Evolutionary conservation across 2,888 invertebrate species (phyloP).

Genomic region (Ormyrus nitidulus): DNA sequence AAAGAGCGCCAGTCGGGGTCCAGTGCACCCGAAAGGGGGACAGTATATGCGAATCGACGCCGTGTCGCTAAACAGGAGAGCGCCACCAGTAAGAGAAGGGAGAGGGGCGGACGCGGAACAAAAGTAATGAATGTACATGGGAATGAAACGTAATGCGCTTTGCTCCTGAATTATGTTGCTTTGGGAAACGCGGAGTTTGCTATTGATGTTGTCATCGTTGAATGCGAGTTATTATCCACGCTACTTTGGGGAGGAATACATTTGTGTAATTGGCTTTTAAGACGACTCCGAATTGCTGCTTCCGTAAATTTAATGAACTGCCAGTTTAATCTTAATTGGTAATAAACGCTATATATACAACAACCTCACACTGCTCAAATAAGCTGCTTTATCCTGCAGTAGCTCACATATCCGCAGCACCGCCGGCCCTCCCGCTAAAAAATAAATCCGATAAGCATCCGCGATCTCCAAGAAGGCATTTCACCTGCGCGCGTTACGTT

Average conservation of each 20-base stretch:
- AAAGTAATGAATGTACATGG: slow-evolving; percentile 1
- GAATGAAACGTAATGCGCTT: neutral
- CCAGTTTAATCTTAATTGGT: too few species aligned
- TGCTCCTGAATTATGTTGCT: neutral
- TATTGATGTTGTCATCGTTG: too few species aligned
- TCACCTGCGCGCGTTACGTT: neutral
- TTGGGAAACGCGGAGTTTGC: neutral
- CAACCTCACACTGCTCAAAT: too few species aligned
- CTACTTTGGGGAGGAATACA: too few species aligned
- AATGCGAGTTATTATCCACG: too few species aligned
- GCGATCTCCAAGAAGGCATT: neutral
- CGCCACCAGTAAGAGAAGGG: neutral
- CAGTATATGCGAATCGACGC: slow-evolving; percentile 5
- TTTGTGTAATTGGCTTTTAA: too few species aligned
- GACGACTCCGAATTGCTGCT: too few species aligned
- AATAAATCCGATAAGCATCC: neutral
- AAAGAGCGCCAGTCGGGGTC: slow-evolving; percentile 26
- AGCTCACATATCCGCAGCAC: too few species aligned
- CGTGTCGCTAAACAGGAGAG: slow-evolving; percentile 17
- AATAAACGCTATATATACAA: too few species aligned
- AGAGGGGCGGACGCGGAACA: neutral
- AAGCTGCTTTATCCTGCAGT: too few species aligned
- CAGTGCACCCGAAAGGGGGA: slow-evolving; percentile 24
- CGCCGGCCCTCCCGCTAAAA: too few species aligned
- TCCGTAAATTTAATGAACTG: too few species aligned